Evolutionary conservation across 1,140 invertebrate genomes (phyloP).

Genomic region (Phortica variegata): DNA sequence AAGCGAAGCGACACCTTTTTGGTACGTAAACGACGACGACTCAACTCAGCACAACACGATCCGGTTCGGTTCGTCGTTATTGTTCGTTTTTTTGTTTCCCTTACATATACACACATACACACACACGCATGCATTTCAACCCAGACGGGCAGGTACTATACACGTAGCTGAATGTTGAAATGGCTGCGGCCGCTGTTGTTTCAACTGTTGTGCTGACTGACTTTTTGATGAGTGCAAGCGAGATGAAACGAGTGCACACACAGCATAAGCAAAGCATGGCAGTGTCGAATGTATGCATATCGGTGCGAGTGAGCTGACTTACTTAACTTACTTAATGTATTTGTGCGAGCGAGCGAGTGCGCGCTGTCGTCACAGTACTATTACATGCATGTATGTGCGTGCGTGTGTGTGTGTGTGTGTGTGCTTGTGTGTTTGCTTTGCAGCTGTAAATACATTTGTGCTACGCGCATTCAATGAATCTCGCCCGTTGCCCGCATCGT

Average conservation of each 20-base stretch:
- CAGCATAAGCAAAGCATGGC: background rate
- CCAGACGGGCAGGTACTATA: no score
- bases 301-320: no score
- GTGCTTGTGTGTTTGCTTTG: conserved; percentile 12
- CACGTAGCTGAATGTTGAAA: conserved; percentile 26
- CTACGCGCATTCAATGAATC: no score
- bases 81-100: conserved; percentile 1
- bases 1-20: no score
- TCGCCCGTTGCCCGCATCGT: no score
- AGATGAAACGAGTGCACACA: conserved; percentile 1
- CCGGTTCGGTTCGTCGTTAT: background rate
- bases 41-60: conserved; percentile 5
- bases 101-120: conserved; percentile 5
- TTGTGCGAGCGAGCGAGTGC: no score
- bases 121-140: background rate
- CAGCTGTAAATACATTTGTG: no score
- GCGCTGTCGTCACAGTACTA: no score
- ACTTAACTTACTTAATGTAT: no score
- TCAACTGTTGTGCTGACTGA: background rate
- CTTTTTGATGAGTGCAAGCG: conserved; percentile 3
- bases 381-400: conserved; percentile 20
- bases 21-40: no score
- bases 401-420: background rate
- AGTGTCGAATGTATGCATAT: no score
- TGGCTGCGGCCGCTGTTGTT: conserved; percentile 29